These are phyloP conservation scores for Heliopora coerulea DNA, from an alignment of 92 coral and sea anemone species.

Conservation along the genomic window DNA sequence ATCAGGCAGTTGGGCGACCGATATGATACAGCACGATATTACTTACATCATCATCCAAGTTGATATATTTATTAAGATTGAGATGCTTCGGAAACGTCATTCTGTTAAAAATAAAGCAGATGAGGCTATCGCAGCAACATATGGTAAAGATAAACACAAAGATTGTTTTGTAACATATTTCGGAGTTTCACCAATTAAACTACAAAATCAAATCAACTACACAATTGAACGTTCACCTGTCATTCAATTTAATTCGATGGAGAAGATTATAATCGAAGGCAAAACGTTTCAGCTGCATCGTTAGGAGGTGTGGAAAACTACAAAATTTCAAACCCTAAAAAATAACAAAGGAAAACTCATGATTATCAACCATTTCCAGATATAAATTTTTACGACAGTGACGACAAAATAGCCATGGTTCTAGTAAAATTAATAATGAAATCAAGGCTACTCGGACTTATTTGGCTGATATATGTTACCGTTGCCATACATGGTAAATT, in stretches of 20 bases:
- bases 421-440: too few species aligned
- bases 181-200: background rate
- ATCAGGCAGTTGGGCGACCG: too few species aligned
- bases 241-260: constrained; percentile 93
- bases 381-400: too few species aligned
- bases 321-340: constrained; percentile 85
- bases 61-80: constrained; percentile 70
- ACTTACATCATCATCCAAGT: constrained; percentile 68
- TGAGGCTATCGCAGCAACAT: too few species aligned
- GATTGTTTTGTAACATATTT: background rate
- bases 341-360: background rate
- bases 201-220: background rate
- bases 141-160: background rate
- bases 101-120: constrained; percentile 42
- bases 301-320: constrained; percentile 82
- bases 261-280: constrained; percentile 90
- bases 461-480: too few species aligned
- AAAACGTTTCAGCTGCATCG: constrained; percentile 93
- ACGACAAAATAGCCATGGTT: too few species aligned
- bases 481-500: too few species aligned
- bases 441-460: too few species aligned
- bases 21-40: too few species aligned
- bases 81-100: constrained; percentile 87
- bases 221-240: constrained; percentile 60
- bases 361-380: background rate